phyloP scores from a whole-genome alignment of 2,797 vertebrate genomes.

The Cercopithecus neglectus region DNA sequence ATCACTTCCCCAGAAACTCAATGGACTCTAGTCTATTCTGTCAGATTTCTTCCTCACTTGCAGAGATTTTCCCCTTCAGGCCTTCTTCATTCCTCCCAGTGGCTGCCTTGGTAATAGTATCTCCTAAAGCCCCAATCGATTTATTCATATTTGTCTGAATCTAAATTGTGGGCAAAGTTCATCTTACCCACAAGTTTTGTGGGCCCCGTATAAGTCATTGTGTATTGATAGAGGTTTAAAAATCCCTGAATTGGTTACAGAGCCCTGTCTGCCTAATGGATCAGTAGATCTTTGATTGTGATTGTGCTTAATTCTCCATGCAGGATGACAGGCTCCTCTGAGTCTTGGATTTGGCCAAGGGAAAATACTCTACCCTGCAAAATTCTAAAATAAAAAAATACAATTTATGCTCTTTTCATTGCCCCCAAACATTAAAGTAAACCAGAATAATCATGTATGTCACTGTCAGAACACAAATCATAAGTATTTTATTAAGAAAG shows the following conservation, averaged over 20 bases:
- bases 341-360: neutral
- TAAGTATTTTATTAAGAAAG: neutral
- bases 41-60: neutral
- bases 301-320: neutral
- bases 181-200: neutral
- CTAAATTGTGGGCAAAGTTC: slow-evolving; percentile 12
- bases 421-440: neutral
- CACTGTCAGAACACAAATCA: neutral
- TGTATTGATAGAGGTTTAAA: neutral
- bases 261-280: neutral
- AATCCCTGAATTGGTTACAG: neutral
- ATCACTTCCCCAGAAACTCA: neutral
- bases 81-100: neutral
- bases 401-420: neutral
- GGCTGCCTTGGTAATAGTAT: neutral
- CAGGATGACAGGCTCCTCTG: neutral
- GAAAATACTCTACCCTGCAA: neutral
- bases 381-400: neutral
- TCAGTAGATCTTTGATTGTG: neutral
- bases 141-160: neutral
- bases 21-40: fast-evolving
- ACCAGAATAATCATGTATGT: neutral
- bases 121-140: neutral
- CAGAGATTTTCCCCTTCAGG: neutral
- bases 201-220: neutral